Conservation (phyloP, 2,888 invertebrate genomes). For the Rhingia campestris region DNA sequence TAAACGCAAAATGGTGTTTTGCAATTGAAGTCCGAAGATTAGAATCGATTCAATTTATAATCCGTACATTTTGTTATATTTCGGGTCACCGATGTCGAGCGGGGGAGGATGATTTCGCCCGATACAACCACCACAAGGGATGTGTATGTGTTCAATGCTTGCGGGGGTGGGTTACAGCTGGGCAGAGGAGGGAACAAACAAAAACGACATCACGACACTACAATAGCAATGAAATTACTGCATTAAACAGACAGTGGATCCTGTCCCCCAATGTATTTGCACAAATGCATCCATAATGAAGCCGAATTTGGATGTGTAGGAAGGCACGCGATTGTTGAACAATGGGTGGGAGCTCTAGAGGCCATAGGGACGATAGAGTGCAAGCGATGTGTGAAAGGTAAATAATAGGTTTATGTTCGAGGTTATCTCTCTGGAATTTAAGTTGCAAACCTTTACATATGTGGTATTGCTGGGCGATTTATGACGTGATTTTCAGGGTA, state of each 20-base stretch:
- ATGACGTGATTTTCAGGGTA: slow-evolving; percentile 1
- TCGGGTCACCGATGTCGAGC: slow-evolving; percentile 6
- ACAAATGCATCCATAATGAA: slow-evolving; percentile 64
- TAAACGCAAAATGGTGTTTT: slow-evolving; percentile 65
- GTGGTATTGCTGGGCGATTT: slow-evolving; percentile 38
- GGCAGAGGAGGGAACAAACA: neutral
- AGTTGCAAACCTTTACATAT: slow-evolving; percentile 21
- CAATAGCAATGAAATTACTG: slow-evolving; percentile 55
- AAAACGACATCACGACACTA: slow-evolving; percentile 2
- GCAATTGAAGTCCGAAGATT: slow-evolving; percentile 61
- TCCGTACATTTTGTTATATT: slow-evolving; percentile 46
- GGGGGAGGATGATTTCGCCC: neutral
- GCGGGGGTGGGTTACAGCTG: neutral
- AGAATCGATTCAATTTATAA: slow-evolving; percentile 74
- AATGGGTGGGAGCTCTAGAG: neutral
- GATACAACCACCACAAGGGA: slow-evolving; percentile 32
- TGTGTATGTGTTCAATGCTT: slow-evolving; percentile 6
- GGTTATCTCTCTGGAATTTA: slow-evolving; percentile 36
- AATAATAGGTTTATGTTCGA: slow-evolving; percentile 45
- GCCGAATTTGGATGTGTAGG: slow-evolving; percentile 24
- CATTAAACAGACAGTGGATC: slow-evolving; percentile 22
- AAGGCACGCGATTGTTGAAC: neutral
- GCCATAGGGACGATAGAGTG: neutral
- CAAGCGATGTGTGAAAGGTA: slow-evolving; percentile 56
- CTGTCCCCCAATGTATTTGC: slow-evolving; percentile 20